Evolutionary conservation across 2,888 invertebrate genomes (phyloP).

Genomic region (Catotricha subobsoleta): DNA sequence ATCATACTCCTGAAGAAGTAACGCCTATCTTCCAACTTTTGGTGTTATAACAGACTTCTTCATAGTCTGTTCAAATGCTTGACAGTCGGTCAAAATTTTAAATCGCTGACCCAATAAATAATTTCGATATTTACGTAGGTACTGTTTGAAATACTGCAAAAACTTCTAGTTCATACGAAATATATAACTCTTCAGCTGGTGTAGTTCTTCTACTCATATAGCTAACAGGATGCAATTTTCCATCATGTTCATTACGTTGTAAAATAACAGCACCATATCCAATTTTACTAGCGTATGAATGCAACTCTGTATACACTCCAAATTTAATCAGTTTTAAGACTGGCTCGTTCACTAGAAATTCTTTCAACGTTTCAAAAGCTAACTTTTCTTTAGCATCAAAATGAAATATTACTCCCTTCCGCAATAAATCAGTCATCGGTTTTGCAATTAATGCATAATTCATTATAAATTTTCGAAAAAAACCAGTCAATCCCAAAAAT

Average conservation of each 20-base stretch:
- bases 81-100: slow-evolving; percentile 17
- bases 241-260: slow-evolving; percentile 13
- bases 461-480: slow-evolving; percentile 16
- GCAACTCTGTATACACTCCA: slow-evolving; percentile 14
- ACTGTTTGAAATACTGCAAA: slow-evolving; percentile 18
- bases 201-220: slow-evolving; percentile 17
- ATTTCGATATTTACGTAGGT: slow-evolving; percentile 14
- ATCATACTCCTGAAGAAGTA: slow-evolving; percentile 19
- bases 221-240: slow-evolving; percentile 14
- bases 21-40: slow-evolving; percentile 19
- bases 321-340: no score
- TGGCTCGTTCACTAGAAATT: no score
- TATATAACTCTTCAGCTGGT: slow-evolving; percentile 14
- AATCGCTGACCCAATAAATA: slow-evolving; percentile 16
- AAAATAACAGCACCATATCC: slow-evolving; percentile 17
- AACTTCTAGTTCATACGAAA: slow-evolving; percentile 20
- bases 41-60: slow-evolving; percentile 16
- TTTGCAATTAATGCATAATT: slow-evolving; percentile 10
- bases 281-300: slow-evolving; percentile 16
- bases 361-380: no score
- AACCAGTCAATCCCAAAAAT: slow-evolving; percentile 17
- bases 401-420: no score
- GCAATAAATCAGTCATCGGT: slow-evolving; percentile 13
- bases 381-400: no score
- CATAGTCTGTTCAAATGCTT: slow-evolving; percentile 16